These are phyloP conservation scores for Hyperoodon ampullatus DNA, from an alignment of 2,113 vertebrate genomes.

Conservation along the genomic window DNA sequence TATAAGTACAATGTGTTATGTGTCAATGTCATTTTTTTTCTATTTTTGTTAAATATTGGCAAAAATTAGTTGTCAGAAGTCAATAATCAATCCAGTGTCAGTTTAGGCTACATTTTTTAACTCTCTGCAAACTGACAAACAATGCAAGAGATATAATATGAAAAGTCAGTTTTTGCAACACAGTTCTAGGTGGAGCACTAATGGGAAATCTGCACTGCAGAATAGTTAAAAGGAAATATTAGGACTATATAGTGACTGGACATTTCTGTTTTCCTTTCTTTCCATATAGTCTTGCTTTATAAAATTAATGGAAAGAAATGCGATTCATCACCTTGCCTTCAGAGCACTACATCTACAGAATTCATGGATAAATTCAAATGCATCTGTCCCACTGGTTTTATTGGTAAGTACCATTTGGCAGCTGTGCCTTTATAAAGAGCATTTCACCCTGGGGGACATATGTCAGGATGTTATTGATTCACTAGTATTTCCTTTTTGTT, in stretches of 20 bases:
- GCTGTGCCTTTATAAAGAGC: background rate
- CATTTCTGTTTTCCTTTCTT: background rate
- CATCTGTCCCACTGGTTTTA: conserved; percentile 84
- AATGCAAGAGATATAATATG: background rate
- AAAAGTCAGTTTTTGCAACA: background rate
- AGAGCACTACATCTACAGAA: conserved; percentile 85
- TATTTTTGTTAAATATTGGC: conserved; percentile 66
- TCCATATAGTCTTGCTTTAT: conserved; percentile 83
- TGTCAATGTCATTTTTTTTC: conserved; percentile 52
- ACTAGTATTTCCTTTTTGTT: conserved; percentile 50
- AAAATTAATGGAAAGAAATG: conserved; percentile 89
- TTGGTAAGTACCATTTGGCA: conserved; percentile 81
- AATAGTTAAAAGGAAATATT: conserved; percentile 55
- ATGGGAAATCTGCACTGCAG: background rate
- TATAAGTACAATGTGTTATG: conserved; percentile 35
- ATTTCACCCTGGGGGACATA: background rate
- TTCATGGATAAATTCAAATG: conserved; percentile 84
- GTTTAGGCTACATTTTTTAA: background rate
- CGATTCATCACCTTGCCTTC: conserved; percentile 84
- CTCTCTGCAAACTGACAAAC: conserved; percentile 18
- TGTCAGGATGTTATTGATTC: conserved; percentile 48
- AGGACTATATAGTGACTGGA: conserved; percentile 15
- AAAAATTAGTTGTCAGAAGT: conserved; percentile 55
- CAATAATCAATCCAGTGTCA: conserved; percentile 50
- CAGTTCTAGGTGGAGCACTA: background rate